Percentiles rank a stretch among this genome's conserved stretches.
These are phyloP conservation scores for Mechanitis mazaeus DNA, from an alignment of 2,888 invertebrate species.

Conservation along the genomic window DNA sequence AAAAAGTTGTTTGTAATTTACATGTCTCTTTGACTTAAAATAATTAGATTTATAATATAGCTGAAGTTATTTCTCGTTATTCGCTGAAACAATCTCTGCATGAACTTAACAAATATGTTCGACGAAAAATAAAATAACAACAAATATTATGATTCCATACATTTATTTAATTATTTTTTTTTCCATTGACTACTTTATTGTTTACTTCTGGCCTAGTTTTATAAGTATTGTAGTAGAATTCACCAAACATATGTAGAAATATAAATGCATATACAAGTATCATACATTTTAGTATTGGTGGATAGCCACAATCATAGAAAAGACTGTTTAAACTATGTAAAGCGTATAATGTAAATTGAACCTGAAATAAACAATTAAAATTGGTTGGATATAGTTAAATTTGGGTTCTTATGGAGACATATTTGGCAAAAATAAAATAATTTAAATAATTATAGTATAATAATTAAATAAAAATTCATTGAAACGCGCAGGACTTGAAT, in stretches of 20 bases:
- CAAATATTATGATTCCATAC: neutral
- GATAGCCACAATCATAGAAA: constrained; percentile 79
- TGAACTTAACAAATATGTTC: too few relatives aligned
- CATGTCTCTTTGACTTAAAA: too few relatives aligned
- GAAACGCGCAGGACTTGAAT: too few relatives aligned
- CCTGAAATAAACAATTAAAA: constrained; percentile 51
- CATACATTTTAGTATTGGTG: constrained; percentile 76
- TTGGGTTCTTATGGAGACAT: too few relatives aligned
- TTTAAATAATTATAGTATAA: too few relatives aligned
- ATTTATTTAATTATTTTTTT: constrained; percentile 2
- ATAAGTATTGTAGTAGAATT: constrained; percentile 82
- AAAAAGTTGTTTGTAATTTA: too few relatives aligned
- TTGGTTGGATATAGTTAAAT: neutral
- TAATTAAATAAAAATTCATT: too few relatives aligned
- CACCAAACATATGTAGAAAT: constrained; percentile 83
- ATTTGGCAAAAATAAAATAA: too few relatives aligned
- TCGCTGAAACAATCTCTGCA: too few relatives aligned
- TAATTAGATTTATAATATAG: too few relatives aligned
- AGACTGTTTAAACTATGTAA: constrained; percentile 77
- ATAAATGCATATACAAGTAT: constrained; percentile 77
- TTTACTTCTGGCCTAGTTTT: constrained; percentile 19
- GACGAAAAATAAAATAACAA: too few relatives aligned
- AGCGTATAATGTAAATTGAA: constrained; percentile 82
- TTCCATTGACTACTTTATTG: constrained; percentile 2
- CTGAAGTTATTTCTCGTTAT: too few relatives aligned